These are phyloP conservation scores for Murina feae DNA, from an alignment of 2,113 vertebrate species.

Conservation along the genomic window DNA sequence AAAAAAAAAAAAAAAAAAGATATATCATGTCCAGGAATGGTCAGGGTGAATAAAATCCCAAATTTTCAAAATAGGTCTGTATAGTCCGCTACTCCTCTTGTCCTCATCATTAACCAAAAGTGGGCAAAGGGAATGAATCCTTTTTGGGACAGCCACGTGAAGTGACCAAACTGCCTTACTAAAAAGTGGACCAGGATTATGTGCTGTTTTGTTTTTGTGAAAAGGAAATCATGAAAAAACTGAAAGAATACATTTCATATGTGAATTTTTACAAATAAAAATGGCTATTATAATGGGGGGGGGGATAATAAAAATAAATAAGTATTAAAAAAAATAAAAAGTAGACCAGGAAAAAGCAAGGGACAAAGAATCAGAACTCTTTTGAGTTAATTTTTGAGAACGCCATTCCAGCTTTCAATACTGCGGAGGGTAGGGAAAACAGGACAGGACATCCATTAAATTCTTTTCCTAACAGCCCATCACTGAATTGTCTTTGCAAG, in stretches of 20 bases:
- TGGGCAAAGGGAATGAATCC: background rate
- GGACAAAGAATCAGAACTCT: background rate
- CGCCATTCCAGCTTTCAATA: background rate
- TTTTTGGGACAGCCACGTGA: background rate
- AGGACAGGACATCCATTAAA: background rate
- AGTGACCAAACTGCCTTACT: background rate
- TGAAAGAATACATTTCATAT: slow-evolving; percentile 85
- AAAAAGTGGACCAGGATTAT: background rate
- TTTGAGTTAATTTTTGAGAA: background rate
- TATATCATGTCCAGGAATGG: background rate
- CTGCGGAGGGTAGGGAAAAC: background rate
- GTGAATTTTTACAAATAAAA: slow-evolving; percentile 90
- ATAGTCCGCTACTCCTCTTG: background rate
- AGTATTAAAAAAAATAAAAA: background rate
- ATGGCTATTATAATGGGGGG: slow-evolving; percentile 80
- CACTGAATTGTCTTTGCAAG: background rate
- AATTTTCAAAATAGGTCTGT: background rate
- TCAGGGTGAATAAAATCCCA: background rate
- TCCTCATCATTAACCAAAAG: background rate
- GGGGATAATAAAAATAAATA: too few relatives aligned
- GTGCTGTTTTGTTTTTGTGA: slow-evolving; percentile 86
- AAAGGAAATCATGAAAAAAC: slow-evolving; percentile 73
- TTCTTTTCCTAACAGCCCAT: background rate
- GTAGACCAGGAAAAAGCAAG: background rate
- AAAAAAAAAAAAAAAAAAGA: background rate